Conservation (phyloP, 2,888 invertebrate genomes). For the Hirtodrosophila alboralis region DNA sequence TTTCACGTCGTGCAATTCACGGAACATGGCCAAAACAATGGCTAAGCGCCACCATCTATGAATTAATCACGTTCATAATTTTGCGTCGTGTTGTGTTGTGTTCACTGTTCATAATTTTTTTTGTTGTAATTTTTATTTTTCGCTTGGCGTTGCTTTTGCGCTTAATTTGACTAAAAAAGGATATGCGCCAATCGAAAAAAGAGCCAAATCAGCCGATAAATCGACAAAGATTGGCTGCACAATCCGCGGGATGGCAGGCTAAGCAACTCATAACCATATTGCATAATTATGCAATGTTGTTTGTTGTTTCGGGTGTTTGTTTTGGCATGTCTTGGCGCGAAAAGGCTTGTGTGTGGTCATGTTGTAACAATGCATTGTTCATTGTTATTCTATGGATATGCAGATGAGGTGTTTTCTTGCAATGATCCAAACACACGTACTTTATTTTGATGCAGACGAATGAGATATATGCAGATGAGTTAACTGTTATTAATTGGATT, state of each 20-base stretch:
- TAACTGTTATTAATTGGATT: too few species aligned
- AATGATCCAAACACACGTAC: conserved; percentile 2
- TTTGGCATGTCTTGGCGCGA: conserved; percentile 71
- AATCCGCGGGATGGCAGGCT: conserved; percentile 31
- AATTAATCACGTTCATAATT: conserved; percentile 81
- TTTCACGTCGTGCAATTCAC: conserved; percentile 54
- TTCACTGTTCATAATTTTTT: conserved; percentile 52
- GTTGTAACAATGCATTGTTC: conserved; percentile 77
- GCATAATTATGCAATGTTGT: conserved; percentile 72
- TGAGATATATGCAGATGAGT: too few species aligned
- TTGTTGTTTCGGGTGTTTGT: conserved; percentile 53
- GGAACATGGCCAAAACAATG: conserved; percentile 68
- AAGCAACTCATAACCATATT: conserved; percentile 52
- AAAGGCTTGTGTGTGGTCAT: conserved; percentile 77
- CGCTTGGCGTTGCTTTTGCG: conserved; percentile 45
- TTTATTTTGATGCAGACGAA: too few species aligned
- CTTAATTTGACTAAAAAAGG: conserved; percentile 76
- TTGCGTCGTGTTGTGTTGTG: conserved; percentile 71
- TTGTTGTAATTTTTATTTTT: conserved; percentile 18
- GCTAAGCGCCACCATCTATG: conserved; percentile 80
- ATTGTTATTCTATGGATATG: conserved; percentile 31
- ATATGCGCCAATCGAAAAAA: conserved; percentile 46
- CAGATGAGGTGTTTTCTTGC: conserved; percentile 43
- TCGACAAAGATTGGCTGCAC: conserved; percentile 41
- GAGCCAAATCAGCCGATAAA: conserved; percentile 47